Evolutionary conservation across 2,113 vertebrate genomes (phyloP), one percentile per base, ranked within the genome.

Genomic region (Salvelinus namaycush): DNA sequence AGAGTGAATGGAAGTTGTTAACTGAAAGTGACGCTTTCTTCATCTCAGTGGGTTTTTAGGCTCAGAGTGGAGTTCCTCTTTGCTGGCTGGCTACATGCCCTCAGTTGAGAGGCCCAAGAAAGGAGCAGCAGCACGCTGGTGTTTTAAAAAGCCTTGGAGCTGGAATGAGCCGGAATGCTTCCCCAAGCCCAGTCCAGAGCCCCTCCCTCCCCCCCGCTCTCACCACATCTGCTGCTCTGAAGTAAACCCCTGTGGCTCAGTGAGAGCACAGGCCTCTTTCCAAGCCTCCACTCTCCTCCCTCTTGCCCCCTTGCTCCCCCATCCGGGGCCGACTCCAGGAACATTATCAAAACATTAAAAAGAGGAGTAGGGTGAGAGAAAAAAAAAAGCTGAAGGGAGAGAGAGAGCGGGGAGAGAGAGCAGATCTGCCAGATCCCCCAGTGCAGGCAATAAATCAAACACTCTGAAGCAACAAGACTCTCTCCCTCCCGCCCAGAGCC

Each of bases 201-300:
- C 84, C 79, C 84, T 73, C 69, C 79, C 66, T 84, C 24, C 24
- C 66, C 24, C 16, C 51, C 59, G 13, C 39, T 34, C 29, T 75
- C 76, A 88, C 90, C 89, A 94, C 93, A 94, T 94, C 92, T 94
- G 93, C 89, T 93, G 89, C 87, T 88, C 92, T 93, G 86, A 91
- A 92, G 91, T 90, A 90, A 90, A 83, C 88, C 87, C 91, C 87
- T 81, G 84, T 84, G 89, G 91, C 86, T 90, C 62, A 79, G 77
- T 79, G 78, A 34, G 34, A 85, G 82, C 75, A 85, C 87, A 81
- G 85, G 87, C 86, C 85, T 85, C 79, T 85, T 86, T 80, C 81
- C 83, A 86, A 84, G 77, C 73, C 82, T 87, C 81, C 79, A 83
- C 84, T 78, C 85, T 76, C 80, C 85, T 77, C 79, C 34, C 80